Percentiles rank a stretch among this genome's conserved stretches.
phyloP scores from a whole-genome alignment of 2,797 vertebrate species.

The Danio choprae region DNA sequence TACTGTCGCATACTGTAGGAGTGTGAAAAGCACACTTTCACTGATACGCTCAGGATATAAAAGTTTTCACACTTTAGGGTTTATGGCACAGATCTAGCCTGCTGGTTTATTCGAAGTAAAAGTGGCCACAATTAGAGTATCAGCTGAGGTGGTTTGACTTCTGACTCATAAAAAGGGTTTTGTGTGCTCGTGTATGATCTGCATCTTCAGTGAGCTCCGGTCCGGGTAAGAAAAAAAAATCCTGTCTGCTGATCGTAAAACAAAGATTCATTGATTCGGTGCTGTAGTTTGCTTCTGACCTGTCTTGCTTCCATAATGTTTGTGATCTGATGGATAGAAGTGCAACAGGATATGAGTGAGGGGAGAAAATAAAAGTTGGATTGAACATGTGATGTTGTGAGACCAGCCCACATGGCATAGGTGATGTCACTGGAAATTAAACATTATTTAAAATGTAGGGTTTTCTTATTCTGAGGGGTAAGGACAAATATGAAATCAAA shows the following conservation, averaged over 20 bases:
- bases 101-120: conserved; percentile 19
- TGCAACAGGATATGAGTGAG: not conserved
- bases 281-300: not conserved
- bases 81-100: not conserved
- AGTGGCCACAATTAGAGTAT: conserved; percentile 6
- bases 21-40: conserved; percentile 27
- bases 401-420: not conserved
- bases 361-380: no score
- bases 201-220: conserved; percentile 2
- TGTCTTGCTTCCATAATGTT: not conserved
- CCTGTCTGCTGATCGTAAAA: conserved; percentile 1
- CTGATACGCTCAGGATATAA: not conserved
- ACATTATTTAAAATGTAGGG: not conserved
- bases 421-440: not conserved
- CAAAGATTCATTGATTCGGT: conserved; percentile 26
- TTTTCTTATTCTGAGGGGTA: no score
- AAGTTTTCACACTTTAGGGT: not conserved
- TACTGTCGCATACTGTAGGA: conserved; percentile 17
- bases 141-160: conserved; percentile 9
- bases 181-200: conserved; percentile 14
- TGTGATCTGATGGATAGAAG: not conserved
- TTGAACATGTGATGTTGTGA: not conserved
- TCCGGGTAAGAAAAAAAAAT: not conserved
- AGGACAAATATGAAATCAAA: no score
- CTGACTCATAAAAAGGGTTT: conserved; percentile 20